Percentiles rank a stretch among this genome's conserved stretches.
These are phyloP conservation scores for Calephelis nemesis DNA, from an alignment of 1,140 invertebrate species.

Conservation along the genomic window DNA sequence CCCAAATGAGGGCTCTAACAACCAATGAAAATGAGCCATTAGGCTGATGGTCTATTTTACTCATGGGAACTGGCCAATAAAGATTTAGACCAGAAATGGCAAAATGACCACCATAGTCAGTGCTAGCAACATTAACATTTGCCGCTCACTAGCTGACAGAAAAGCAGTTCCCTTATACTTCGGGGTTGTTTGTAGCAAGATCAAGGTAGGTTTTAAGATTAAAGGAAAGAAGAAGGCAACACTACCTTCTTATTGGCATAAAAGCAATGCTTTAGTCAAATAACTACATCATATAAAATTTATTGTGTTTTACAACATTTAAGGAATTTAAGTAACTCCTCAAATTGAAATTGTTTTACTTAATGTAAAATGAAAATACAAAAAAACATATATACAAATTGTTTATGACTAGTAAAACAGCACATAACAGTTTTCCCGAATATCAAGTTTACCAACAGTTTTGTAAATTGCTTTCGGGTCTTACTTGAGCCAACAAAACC, in stretches of 20 bases:
- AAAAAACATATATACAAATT: constrained; percentile 61
- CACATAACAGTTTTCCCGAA: constrained; percentile 36
- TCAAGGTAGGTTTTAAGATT: too few species aligned
- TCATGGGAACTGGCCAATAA: too few species aligned
- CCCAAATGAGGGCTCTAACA: too few species aligned
- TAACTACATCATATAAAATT: constrained; percentile 34
- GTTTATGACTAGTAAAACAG: constrained; percentile 72
- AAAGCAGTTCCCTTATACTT: too few species aligned
- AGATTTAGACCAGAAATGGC: too few species aligned
- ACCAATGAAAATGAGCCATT: too few species aligned
- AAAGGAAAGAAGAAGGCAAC: too few species aligned
- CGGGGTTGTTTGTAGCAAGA: too few species aligned
- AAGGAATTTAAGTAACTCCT: constrained; percentile 39
- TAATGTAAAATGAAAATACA: constrained; percentile 49
- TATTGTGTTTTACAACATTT: constrained; percentile 44
- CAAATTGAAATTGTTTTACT: background rate
- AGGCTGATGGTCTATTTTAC: too few species aligned
- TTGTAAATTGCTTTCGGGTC: constrained; percentile 49
- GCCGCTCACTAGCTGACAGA: too few species aligned
- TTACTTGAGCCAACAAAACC: constrained; percentile 34
- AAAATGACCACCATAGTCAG: too few species aligned
- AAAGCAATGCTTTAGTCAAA: constrained; percentile 27
- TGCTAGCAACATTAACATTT: too few species aligned
- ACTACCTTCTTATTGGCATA: constrained; percentile 35
- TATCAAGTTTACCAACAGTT: constrained; percentile 36